Evolutionary conservation across 53 echinoderm and acorn worm species (phyloP).

Genomic region (Astropecten irregularis): DNA sequence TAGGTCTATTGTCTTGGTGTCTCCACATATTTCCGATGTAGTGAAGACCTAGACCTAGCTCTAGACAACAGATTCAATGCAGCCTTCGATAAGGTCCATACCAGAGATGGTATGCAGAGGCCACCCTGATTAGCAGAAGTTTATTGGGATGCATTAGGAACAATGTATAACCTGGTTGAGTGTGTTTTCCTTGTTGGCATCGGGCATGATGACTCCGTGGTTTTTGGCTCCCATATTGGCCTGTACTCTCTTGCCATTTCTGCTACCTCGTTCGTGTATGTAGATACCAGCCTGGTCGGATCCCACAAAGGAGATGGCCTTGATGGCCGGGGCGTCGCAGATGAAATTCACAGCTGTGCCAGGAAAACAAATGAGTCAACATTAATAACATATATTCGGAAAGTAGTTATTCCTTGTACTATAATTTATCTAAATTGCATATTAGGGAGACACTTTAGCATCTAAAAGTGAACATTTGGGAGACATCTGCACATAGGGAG

Average conservation of each 20-base stretch:
- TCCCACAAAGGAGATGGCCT: conserved; percentile 91
- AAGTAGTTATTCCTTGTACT: not conserved
- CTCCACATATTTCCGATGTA: no score
- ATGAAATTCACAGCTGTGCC: conserved; percentile 90
- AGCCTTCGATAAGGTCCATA: no score
- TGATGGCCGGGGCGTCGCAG: conserved; percentile 88
- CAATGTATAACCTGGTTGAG: conserved; percentile 82
- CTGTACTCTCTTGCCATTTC: conserved; percentile 90
- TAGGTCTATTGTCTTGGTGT: no score
- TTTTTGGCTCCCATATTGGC: conserved; percentile 98
- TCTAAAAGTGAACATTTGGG: no score
- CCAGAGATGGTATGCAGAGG: no score
- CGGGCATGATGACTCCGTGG: conserved; percentile 98
- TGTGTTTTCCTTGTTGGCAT: conserved; percentile 96
- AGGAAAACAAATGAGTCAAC: not conserved
- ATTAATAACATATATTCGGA: not conserved
- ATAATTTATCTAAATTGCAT: no score
- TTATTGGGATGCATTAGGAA: no score
- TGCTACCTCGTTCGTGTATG: conserved; percentile 81
- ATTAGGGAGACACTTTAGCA: no score
- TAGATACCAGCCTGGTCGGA: conserved; percentile 92
- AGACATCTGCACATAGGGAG: no score
- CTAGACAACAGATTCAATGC: no score
- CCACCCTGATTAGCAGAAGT: no score
- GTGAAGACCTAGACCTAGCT: no score